phyloP scores from a whole-genome alignment of 1,140 invertebrate species.

The Drosophila orena region DNA sequence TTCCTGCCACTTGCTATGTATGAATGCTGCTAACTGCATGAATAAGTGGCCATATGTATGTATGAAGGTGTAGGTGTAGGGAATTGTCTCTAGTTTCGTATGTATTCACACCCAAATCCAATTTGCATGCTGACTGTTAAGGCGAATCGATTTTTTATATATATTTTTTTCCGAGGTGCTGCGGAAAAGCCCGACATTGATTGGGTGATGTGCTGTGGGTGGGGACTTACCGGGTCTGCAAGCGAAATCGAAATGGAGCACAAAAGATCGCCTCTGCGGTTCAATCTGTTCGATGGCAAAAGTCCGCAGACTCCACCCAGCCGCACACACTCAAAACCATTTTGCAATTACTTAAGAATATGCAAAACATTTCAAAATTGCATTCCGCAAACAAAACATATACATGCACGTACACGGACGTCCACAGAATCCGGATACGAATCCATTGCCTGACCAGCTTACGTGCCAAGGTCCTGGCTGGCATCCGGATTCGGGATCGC shows the following conservation, averaged over 20 bases:
- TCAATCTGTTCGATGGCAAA: constrained; percentile 49
- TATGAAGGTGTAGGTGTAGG: constrained; percentile 18
- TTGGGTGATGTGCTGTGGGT: constrained; percentile 45
- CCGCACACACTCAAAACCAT: constrained; percentile 32
- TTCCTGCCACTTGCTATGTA: constrained; percentile 22
- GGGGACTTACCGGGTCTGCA: background rate
- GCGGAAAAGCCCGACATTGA: constrained; percentile 51
- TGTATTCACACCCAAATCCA: constrained; percentile 65
- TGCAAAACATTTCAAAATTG: constrained; percentile 73
- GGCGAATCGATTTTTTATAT: constrained; percentile 37
- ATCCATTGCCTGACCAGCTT: constrained; percentile 34
- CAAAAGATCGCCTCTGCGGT: constrained; percentile 11
- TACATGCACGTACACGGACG: constrained; percentile 16
- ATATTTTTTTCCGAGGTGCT: constrained; percentile 16
- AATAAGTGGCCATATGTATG: constrained; percentile 56
- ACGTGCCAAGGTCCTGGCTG: constrained; percentile 46
- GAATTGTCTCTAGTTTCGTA: constrained; percentile 66
- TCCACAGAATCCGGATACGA: constrained; percentile 3
- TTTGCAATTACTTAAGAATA: constrained; percentile 73
- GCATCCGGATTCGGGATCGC: constrained; percentile 30
- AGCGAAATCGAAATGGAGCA: constrained; percentile 13
- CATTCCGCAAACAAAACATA: constrained; percentile 61
- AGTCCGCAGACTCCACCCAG: constrained; percentile 17
- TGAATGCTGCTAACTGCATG: constrained; percentile 61
- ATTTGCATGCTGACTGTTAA: constrained; percentile 66